phyloP scores from a whole-genome alignment of 1,140 invertebrate genomes.

The Dreissena rostriformis region DNA sequence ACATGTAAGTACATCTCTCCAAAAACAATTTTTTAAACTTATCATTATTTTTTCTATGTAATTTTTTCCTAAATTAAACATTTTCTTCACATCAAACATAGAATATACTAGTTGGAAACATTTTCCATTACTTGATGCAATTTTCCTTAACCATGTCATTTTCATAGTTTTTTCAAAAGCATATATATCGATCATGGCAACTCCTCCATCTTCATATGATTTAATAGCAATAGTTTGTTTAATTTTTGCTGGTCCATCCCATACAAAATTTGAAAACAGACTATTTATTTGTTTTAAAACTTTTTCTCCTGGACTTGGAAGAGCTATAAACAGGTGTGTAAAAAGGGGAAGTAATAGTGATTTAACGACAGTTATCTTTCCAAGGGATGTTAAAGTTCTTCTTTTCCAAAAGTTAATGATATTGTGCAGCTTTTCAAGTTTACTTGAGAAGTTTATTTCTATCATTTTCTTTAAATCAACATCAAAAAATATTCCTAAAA shows the following conservation, averaged over 20 bases:
- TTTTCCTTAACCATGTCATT: neutral
- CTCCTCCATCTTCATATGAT: neutral
- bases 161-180: neutral
- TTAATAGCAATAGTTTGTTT: neutral
- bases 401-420: neutral
- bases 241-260: slow-evolving; percentile 8
- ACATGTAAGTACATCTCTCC: no score
- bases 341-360: neutral
- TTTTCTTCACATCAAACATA: no score
- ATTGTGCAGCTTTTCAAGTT: neutral
- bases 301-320: neutral
- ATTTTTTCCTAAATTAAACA: no score
- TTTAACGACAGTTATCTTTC: slow-evolving; percentile 14
- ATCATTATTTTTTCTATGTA: no score
- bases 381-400: slow-evolving; percentile 7
- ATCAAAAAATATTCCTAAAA: neutral
- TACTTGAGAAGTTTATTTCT: neutral
- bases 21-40: no score
- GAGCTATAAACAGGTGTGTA: neutral
- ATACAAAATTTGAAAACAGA: slow-evolving; percentile 4
- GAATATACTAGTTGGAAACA: neutral
- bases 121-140: neutral
- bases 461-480: slow-evolving; percentile 11
- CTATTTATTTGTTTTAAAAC: neutral
- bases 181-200: neutral